These are phyloP conservation scores for Coracopsis vasa DNA, from an alignment of 2,113 vertebrate species.

Conservation along the genomic window DNA sequence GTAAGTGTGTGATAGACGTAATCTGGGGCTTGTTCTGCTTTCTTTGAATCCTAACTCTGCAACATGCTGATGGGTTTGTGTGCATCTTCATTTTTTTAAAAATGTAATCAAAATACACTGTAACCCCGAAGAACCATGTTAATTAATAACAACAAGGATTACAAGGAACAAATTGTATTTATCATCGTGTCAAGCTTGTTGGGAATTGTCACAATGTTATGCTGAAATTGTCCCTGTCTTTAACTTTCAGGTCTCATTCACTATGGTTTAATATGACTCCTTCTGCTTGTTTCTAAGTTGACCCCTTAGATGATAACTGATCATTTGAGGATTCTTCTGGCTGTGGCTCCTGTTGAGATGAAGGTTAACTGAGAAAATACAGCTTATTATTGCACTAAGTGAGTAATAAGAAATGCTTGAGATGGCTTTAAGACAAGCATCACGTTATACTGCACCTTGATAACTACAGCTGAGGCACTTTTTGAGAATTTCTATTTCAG, in stretches of 20 bases:
- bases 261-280: neutral
- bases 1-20: neutral
- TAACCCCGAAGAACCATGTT: neutral
- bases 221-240: neutral
- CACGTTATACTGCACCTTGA: neutral
- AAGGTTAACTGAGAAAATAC: neutral
- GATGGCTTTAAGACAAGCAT: neutral
- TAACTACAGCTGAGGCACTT: neutral
- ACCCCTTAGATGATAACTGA: neutral
- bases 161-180: neutral
- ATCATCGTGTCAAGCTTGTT: neutral
- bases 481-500: neutral
- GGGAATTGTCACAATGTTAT: neutral
- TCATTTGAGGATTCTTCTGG: neutral
- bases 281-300: neutral
- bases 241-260: neutral
- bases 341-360: neutral
- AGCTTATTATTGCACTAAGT: neutral
- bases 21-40: neutral
- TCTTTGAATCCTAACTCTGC: neutral
- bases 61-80: neutral
- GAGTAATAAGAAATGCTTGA: neutral
- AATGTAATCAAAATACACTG: neutral
- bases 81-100: neutral
- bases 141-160: neutral